These are phyloP conservation scores for Onychorhynchus coronatus DNA, from an alignment of 2,113 vertebrate species.

Conservation along the genomic window DNA sequence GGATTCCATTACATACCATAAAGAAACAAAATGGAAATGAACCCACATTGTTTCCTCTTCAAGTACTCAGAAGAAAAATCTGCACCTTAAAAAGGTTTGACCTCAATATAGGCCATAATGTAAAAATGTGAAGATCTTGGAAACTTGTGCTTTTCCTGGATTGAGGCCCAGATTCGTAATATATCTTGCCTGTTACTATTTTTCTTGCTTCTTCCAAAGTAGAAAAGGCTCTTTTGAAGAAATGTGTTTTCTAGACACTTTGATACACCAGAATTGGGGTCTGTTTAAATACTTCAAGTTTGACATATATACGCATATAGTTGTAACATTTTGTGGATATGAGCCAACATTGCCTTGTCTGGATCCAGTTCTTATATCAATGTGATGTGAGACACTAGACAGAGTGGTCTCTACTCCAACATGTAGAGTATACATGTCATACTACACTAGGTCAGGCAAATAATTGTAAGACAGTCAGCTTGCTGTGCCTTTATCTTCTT, in stretches of 20 bases:
- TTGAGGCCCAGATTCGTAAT: conserved; percentile 51
- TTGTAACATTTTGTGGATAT: not conserved
- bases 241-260: conserved; percentile 27
- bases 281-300: conserved; percentile 32
- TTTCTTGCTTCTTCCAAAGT: conserved; percentile 43
- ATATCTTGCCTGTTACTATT: conserved; percentile 54
- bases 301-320: not conserved
- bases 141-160: conserved; percentile 62
- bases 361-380: not conserved
- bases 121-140: conserved; percentile 43
- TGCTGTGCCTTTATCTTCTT: not conserved
- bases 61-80: conserved; percentile 29
- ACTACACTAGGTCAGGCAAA: not conserved
- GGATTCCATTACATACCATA: not conserved
- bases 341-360: not conserved
- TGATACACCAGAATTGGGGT: not conserved
- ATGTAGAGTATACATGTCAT: not conserved
- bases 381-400: not conserved
- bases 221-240: conserved; percentile 55
- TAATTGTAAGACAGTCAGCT: not conserved
- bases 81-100: conserved; percentile 42
- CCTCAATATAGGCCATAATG: conserved; percentile 26
- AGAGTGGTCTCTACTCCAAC: not conserved
- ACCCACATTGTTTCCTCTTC: conserved; percentile 30
- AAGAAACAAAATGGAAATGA: not conserved